phyloP scores from a whole-genome alignment of 1,140 invertebrate species.

The Dolichoris vasculosae region DNA sequence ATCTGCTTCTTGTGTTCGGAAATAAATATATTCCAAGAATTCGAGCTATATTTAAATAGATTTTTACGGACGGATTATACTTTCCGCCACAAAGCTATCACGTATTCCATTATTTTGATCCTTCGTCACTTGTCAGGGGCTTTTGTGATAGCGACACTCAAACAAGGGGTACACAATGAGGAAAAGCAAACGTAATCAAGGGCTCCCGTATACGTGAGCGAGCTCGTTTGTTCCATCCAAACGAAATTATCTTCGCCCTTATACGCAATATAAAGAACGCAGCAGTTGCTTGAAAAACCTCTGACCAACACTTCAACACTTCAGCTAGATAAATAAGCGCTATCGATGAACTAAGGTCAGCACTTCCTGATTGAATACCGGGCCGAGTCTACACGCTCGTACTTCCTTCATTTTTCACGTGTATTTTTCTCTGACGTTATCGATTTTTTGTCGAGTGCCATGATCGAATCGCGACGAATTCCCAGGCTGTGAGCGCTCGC shows the following conservation, averaged over 20 bases:
- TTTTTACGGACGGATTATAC: not conserved
- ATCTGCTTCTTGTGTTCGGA: not conserved
- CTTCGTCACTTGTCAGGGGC: not conserved
- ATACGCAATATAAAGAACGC: not conserved
- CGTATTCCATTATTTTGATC: not conserved
- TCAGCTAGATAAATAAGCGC: not conserved
- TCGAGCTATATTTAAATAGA: not conserved
- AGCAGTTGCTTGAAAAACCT: not conserved
- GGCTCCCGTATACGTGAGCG: not conserved
- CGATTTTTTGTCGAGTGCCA: not conserved
- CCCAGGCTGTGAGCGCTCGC: not conserved
- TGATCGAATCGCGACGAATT: conserved; percentile 28
- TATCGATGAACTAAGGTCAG: not conserved
- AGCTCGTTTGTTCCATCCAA: not conserved
- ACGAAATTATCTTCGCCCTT: not conserved
- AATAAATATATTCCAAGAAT: not conserved
- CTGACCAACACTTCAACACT: not conserved
- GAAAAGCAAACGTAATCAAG: not conserved
- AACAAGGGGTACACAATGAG: not conserved
- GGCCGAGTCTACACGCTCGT: not conserved
- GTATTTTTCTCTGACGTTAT: conserved; percentile 1
- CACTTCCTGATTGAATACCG: not conserved
- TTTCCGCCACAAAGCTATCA: not conserved
- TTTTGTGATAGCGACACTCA: not conserved
- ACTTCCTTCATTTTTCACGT: conserved; percentile 10